phyloP scores from a whole-genome alignment of 2,888 invertebrate species.

The Mechanitis messenoides region DNA sequence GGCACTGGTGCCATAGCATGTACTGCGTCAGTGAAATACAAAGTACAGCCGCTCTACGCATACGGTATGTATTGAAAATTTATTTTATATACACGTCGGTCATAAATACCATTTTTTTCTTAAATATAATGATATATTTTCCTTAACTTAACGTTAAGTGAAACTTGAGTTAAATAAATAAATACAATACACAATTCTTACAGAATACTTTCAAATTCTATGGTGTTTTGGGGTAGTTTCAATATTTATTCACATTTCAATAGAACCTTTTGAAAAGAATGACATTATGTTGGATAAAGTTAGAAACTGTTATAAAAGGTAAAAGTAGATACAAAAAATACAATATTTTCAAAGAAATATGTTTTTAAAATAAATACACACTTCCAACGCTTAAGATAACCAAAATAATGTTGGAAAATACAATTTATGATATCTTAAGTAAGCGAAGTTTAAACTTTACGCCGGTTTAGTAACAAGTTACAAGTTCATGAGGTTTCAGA shows the following conservation, averaged over 20 bases:
- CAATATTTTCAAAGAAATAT: not conserved
- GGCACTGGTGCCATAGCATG: conserved; percentile 79
- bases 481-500: too few relatives aligned
- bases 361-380: not conserved
- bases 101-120: too few relatives aligned
- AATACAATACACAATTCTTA: not conserved
- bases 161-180: not conserved
- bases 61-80: conserved; percentile 71
- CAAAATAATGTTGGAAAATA: too few relatives aligned
- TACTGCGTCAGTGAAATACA: conserved; percentile 78
- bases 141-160: not conserved
- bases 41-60: conserved; percentile 78
- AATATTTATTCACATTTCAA: conserved; percentile 6
- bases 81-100: too few relatives aligned
- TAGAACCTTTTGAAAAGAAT: conserved; percentile 1
- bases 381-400: too few relatives aligned
- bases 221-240: not conserved
- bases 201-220: not conserved
- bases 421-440: too few relatives aligned
- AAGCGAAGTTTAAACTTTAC: too few relatives aligned
- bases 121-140: too few relatives aligned
- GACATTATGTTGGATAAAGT: conserved; percentile 4
- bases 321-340: not conserved
- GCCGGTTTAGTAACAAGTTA: too few relatives aligned
- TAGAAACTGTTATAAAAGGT: conserved; percentile 3